Percentiles rank a stretch among this genome's conserved stretches.
Conservation (phyloP, 2,113 vertebrate genomes). For the Cynopterus brachyotis region DNA sequence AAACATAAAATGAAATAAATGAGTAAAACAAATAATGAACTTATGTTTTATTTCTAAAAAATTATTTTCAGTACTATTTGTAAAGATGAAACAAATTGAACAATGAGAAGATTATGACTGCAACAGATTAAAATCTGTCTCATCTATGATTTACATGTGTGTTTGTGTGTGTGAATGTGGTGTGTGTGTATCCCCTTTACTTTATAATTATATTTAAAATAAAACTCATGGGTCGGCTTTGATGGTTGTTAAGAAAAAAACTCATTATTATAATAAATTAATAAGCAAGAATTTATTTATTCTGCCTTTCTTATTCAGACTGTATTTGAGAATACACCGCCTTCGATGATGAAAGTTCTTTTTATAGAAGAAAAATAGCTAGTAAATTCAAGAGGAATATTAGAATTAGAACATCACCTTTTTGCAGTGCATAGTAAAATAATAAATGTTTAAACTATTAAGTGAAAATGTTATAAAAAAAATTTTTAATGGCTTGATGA, state of each 20-base stretch:
- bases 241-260: background rate
- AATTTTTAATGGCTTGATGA: background rate
- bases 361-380: background rate
- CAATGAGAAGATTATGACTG: background rate
- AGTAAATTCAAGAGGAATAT: background rate
- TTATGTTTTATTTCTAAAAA: background rate
- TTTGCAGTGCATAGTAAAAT: background rate
- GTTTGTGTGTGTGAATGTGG: too few relatives aligned
- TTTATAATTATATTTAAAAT: constrained; percentile 1
- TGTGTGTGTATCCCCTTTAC: background rate
- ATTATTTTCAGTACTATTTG: background rate
- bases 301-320: background rate
- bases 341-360: background rate
- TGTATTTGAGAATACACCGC: background rate
- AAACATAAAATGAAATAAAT: constrained; percentile 15
- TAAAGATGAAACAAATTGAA: background rate
- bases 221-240: background rate
- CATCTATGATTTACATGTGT: background rate
- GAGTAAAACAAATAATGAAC: background rate
- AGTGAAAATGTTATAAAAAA: background rate
- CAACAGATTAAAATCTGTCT: background rate
- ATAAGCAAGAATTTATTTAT: background rate
- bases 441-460: background rate
- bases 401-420: background rate
- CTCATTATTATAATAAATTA: background rate